phyloP scores from a whole-genome alignment of 2,113 vertebrate genomes.

The Ahaetulla prasina region DNA sequence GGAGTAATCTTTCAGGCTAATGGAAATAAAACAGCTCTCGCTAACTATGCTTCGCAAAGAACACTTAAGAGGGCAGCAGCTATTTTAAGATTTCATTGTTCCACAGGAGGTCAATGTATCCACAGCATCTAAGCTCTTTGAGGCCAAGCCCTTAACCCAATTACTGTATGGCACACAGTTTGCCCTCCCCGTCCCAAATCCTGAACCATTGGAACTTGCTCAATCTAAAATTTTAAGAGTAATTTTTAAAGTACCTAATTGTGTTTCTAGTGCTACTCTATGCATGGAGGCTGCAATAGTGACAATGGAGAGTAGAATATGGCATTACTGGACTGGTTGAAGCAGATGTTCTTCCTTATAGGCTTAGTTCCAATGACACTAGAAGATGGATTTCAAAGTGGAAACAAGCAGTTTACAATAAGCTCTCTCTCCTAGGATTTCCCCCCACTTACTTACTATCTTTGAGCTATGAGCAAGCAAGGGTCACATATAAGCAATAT shows the following conservation, averaged over 20 bases:
- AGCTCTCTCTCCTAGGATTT: neutral
- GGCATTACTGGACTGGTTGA: neutral
- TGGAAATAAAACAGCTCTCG: neutral
- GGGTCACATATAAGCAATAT: neutral
- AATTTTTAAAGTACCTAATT: neutral
- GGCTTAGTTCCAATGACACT: neutral
- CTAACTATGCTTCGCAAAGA: neutral
- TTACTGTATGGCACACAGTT: neutral
- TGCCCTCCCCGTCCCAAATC: neutral
- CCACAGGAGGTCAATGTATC: neutral
- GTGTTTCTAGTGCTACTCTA: neutral
- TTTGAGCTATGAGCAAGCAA: neutral
- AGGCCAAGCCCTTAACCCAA: neutral
- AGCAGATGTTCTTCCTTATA: neutral
- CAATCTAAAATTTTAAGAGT: neutral
- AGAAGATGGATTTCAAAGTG: neutral
- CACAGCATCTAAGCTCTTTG: neutral
- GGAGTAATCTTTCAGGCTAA: neutral
- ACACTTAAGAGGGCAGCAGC: neutral
- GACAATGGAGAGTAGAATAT: neutral
- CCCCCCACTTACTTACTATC: neutral
- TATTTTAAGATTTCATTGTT: neutral
- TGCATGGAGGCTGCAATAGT: neutral
- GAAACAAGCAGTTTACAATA: neutral
- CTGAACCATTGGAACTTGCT: neutral